Base-by-base conservation (phyloP, 2,888 invertebrate species). In the Cyclophora albipunctata region DNA sequence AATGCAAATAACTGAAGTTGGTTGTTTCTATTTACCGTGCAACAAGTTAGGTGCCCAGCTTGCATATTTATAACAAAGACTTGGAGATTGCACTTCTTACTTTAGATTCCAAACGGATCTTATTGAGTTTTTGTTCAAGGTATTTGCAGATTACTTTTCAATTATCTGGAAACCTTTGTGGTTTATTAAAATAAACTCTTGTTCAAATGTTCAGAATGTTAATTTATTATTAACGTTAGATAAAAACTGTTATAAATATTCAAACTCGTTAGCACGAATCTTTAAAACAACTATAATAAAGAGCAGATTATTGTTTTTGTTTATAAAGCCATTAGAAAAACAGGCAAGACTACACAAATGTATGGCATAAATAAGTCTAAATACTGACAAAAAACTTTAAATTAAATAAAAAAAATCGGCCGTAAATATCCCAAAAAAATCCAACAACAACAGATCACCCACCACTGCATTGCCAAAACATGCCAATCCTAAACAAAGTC, bases 1-100 rank as follows among this genome's bases (percentile, higher is more conserved):
- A 53, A 55, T 52, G 55, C 52, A 53, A 55, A 51, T 55, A 44
- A 7, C 6, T 3, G 47, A 48, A 52, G 37, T 49, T 53, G 45
- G 7, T 20, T 42, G 34, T 7, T 35, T 37, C 7, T 45, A 7
- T 5, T n/a, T 5, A 34, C 42, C 43, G 34, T 47, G 53, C 53
- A 53, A 55, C 55, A 53, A 52, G 55, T 55, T 49, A 51, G 46
- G 50, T 42, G 47, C 49, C 53, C 50, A 5, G 40, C 43, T 42
- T 55, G 50, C 55, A 55, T 55, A 52, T 55, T 55, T 55, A 50
- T 45, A 50, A 43, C 6, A 40, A 20, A 34, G 41, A 37, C 7
- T 47, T 35, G 42, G 50, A 45, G 48, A 42, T 50, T 50, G 54
- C 50, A 40, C 20, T 52, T 42, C 49, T 42, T 42, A 45, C 20